Percentiles rank a stretch among this genome's conserved stretches.
These are phyloP conservation scores for Scaptomyza flava DNA, from an alignment of 2,888 invertebrate genomes.

Conservation along the genomic window DNA sequence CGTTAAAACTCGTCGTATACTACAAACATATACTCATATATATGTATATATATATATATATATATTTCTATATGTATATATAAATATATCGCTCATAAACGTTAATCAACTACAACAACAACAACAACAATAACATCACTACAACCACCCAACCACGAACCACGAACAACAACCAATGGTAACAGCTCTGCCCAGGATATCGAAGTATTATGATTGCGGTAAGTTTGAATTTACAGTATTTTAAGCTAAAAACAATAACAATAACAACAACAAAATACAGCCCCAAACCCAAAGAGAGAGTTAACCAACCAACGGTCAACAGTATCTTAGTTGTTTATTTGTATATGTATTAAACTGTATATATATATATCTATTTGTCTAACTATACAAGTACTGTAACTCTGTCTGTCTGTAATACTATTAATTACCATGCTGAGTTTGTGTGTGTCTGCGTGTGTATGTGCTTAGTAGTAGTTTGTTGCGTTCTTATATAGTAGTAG, in stretches of 20 bases:
- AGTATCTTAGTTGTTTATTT: slow-evolving; percentile 4
- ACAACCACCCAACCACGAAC: slow-evolving; percentile 44
- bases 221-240: slow-evolving; percentile 84
- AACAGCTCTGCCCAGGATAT: slow-evolving; percentile 87
- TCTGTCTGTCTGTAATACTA: slow-evolving; percentile 20
- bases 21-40: slow-evolving; percentile 16
- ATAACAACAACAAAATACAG: background rate
- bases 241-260: background rate
- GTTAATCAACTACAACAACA: slow-evolving; percentile 62
- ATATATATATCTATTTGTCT: slow-evolving; percentile 20
- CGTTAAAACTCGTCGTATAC: slow-evolving; percentile 24
- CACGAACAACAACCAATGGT: slow-evolving; percentile 42
- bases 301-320: slow-evolving; percentile 16
- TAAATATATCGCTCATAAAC: slow-evolving; percentile 54
- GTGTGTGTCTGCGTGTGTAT: background rate
- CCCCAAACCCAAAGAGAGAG: slow-evolving; percentile 17
- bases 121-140: slow-evolving; percentile 34
- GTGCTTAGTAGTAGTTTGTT: background rate
- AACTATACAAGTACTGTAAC: background rate
- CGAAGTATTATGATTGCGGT: slow-evolving; percentile 88
- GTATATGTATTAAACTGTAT: background rate
- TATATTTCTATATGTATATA: slow-evolving; percentile 15
- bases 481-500: slow-evolving; percentile 1
- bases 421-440: background rate
- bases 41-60: slow-evolving; percentile 17